Evolutionary conservation across 2,797 vertebrate species (phyloP).

Genomic region (Neosalanx taihuensis): DNA sequence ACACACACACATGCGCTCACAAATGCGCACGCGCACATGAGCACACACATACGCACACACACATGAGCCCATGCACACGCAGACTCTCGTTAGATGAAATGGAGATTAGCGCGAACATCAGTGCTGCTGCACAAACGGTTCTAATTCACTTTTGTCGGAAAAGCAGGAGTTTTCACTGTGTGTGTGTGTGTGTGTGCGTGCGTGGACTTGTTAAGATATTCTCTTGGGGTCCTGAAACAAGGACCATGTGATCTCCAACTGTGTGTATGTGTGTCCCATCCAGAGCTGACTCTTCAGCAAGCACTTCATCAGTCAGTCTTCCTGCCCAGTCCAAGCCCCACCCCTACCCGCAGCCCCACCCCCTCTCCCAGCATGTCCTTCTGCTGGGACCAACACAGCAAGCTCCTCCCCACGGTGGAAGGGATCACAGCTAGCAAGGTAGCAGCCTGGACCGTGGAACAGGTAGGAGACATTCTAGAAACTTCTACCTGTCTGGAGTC

Average conservation of each 20-base stretch:
- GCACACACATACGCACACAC: background rate
- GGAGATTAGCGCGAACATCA: background rate
- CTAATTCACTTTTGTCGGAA: background rate
- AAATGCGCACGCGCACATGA: background rate
- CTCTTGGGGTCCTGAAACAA: too few species aligned
- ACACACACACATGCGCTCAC: background rate
- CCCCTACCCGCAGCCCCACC: slow-evolving; percentile 70
- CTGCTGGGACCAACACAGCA: slow-evolving; percentile 85
- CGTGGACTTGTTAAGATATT: background rate
- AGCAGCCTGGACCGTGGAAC: slow-evolving; percentile 82
- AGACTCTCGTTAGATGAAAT: background rate
- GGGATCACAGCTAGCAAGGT: slow-evolving; percentile 84
- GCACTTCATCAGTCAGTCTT: slow-evolving; percentile 76
- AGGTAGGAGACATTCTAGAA: slow-evolving; percentile 58
- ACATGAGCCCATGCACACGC: background rate
- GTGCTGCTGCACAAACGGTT: too few species aligned
- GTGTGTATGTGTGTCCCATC: background rate
- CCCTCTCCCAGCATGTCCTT: slow-evolving; percentile 74
- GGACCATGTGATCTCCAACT: too few species aligned
- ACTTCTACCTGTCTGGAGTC: background rate
- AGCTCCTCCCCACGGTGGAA: slow-evolving; percentile 81
- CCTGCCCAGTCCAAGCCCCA: slow-evolving; percentile 73
- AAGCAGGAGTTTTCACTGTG: background rate
- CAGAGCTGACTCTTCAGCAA: slow-evolving; percentile 63
- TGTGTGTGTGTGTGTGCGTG: background rate